Evolutionary conservation across 2,888 invertebrate genomes (phyloP).

Genomic region (Luperina nickerlii): DNA sequence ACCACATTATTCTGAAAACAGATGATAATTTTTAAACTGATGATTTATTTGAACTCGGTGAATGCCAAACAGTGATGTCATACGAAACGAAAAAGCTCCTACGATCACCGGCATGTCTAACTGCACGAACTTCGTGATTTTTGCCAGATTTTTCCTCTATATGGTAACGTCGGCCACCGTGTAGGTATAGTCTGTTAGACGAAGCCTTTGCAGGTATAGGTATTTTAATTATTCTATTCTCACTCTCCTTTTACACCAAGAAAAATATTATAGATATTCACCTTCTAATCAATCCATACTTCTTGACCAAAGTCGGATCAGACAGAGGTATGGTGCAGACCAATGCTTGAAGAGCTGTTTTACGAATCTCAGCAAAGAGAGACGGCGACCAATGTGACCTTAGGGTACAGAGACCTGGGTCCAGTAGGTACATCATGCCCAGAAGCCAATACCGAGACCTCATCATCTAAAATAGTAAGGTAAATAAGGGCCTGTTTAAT

Average conservation of each 20-base stretch:
- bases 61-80: background rate
- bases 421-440: conserved; percentile 83
- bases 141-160: background rate
- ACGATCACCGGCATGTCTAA: background rate
- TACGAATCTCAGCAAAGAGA: conserved; percentile 80
- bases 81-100: background rate
- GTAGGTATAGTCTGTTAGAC: background rate
- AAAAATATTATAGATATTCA: conserved; percentile 34
- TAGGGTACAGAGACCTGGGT: conserved; percentile 79
- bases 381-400: conserved; percentile 78
- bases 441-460: conserved; percentile 79
- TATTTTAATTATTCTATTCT: background rate
- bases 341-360: conserved; percentile 79
- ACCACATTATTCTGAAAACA: conserved; percentile 83
- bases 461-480: conserved; percentile 73
- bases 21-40: background rate
- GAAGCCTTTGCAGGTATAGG: background rate
- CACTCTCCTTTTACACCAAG: background rate
- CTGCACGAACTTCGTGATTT: background rate
- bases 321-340: conserved; percentile 74
- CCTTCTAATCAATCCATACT: conserved; percentile 82
- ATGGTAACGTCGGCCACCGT: background rate
- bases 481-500: background rate
- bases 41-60: background rate
- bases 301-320: conserved; percentile 64